Base-by-base conservation (phyloP, 2,113 vertebrate species). In the Dromas ardeola region DNA sequence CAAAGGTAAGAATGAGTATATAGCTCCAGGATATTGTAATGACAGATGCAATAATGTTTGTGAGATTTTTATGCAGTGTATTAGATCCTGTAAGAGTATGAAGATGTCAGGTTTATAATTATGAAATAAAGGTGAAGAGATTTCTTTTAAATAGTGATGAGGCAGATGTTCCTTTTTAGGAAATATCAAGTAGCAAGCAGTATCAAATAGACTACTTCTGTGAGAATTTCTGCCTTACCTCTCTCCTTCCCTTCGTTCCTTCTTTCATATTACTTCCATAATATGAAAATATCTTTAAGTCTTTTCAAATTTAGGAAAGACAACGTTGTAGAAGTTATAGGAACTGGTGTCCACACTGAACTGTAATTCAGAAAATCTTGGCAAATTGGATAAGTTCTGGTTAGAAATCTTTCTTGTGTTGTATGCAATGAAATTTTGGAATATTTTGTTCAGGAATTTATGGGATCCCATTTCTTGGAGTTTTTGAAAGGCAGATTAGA, bases 321-420 rank as follows among this genome's bases (percentile, higher is more conserved):
- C 1, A 25, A 3, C 13, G 58, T 62, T 62, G 6, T 81, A 58
- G 13, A 67, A 88, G 7, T 38, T 78, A 11, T 4, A 63, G 42
- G 11, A 86, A 38, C 19, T 18, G 13, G 9, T 67, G 17, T 3
- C 62, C n/a, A 52, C 11, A 20, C 14, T 77, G 19, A 82, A 56
- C 5, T 21, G 10, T 18, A 62, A 23, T 83, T 84, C 20, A 53
- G 9, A 67, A 90, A 81, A 72, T 77, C 19, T 32, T 72, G 30
- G 30, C 11, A 62, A 86, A 72, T 13, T 36, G 2, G 3, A 45
- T 59, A 69, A 81, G n/a, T 53, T 67, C 15, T 62, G 8, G 5
- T 52, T 62, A 47, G 8, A 72, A 77, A 36, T 17, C 3, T n/a
- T 86, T 86, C 10, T 47, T 0, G 0, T 53, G 22, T 3, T 55